Conservation (phyloP, 2,888 invertebrate species). For the Nysson spinosus region DNA sequence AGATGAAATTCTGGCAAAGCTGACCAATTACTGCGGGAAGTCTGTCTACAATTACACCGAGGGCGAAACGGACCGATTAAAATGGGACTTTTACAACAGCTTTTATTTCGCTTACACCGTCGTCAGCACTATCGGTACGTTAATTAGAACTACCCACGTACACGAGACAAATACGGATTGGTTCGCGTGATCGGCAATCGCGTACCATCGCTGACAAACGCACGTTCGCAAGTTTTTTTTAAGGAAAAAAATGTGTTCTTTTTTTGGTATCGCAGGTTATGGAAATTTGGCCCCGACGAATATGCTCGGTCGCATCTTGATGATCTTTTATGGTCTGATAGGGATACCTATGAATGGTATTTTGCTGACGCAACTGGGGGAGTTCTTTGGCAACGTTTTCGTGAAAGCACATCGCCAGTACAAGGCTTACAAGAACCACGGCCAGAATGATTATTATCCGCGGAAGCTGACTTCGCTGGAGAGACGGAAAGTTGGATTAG, state of each 20-base stretch:
- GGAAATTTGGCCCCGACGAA: constrained; percentile 93
- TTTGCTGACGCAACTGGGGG: constrained; percentile 82
- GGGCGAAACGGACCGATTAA: constrained; percentile 81
- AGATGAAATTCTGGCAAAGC: constrained; percentile 81
- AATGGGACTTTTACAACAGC: constrained; percentile 94
- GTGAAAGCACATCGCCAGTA: constrained; percentile 88
- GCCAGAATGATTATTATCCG: constrained; percentile 76
- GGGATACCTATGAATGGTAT: constrained; percentile 91
- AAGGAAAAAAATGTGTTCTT: neutral
- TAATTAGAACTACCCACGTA: neutral
- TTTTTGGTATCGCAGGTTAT: constrained; percentile 82
- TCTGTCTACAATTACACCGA: constrained; percentile 83
- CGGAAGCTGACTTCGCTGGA: constrained; percentile 69
- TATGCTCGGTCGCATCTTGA: constrained; percentile 87
- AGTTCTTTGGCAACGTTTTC: constrained; percentile 86
- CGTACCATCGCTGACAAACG: no score
- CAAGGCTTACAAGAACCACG: constrained; percentile 84
- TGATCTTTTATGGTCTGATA: constrained; percentile 92
- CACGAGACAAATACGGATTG: no score
- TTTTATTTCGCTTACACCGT: constrained; percentile 95
- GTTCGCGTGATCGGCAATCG: no score
- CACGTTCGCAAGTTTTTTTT: no score
- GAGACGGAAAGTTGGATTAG: constrained; percentile 83
- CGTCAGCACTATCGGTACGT: constrained; percentile 92
- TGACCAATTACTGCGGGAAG: constrained; percentile 87